A percentile compares a stretch with the other conserved stretches of the same genome.
These are phyloP conservation scores for Drosophila ercepeae DNA, from an alignment of 1,140 invertebrate genomes.

Conservation along the genomic window DNA sequence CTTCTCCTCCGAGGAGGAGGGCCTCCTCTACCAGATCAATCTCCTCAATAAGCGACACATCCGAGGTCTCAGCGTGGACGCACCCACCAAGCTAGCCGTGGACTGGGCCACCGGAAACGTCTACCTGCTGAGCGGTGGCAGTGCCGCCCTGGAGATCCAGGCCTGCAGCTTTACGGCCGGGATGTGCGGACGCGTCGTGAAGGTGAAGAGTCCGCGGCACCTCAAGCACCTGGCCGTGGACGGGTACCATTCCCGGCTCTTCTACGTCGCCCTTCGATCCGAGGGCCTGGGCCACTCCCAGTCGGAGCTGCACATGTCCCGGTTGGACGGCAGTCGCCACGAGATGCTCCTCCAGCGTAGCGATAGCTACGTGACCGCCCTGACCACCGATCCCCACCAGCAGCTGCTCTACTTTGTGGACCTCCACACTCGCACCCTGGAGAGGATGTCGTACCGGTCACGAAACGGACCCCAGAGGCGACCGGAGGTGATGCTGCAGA, in stretches of 20 bases:
- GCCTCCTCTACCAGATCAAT: slow-evolving; percentile 70
- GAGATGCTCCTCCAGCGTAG: slow-evolving; percentile 76
- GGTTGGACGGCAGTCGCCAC: slow-evolving; percentile 87
- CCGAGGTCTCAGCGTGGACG: slow-evolving; percentile 85
- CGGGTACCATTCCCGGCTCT: slow-evolving; percentile 85
- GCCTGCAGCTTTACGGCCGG: slow-evolving; percentile 86
- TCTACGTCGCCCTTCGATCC: slow-evolving; percentile 85
- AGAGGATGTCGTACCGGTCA: slow-evolving; percentile 86
- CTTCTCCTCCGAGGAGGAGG: slow-evolving; percentile 81
- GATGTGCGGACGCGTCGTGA: slow-evolving; percentile 86
- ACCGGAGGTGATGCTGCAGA: slow-evolving; percentile 84
- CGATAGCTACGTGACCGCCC: slow-evolving; percentile 86
- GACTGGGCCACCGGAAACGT: slow-evolving; percentile 91
- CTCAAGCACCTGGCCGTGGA: slow-evolving; percentile 86
- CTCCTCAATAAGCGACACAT: slow-evolving; percentile 50
- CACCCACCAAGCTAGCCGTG: slow-evolving; percentile 88
- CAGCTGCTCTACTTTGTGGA: slow-evolving; percentile 89
- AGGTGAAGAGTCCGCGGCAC: slow-evolving; percentile 68
- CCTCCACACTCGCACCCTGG: slow-evolving; percentile 86
- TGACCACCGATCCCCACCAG: slow-evolving; percentile 88
- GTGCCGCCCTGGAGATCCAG: slow-evolving; percentile 82
- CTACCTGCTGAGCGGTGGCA: slow-evolving; percentile 89
- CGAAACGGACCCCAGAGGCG: slow-evolving; percentile 83
- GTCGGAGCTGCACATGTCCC: slow-evolving; percentile 86
- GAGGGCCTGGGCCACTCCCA: slow-evolving; percentile 81